Base-by-base conservation (phyloP, 2,113 vertebrate genomes). In the Amblyopsis rosae region DNA sequence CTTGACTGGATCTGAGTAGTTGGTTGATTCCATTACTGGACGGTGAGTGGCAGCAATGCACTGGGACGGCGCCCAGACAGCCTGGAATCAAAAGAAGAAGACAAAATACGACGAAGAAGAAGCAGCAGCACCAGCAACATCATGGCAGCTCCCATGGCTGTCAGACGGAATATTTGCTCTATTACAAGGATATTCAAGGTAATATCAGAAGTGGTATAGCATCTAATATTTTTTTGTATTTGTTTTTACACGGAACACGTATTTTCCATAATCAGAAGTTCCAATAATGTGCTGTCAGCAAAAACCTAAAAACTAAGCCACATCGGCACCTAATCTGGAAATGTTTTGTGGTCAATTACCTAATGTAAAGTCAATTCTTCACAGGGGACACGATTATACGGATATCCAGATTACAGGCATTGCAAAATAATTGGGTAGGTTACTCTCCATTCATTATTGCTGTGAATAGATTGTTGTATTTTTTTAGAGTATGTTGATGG, bases 111-210 rank as follows among this genome's bases (percentile, higher is more conserved):
- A 3, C 26, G 26, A 26, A 26, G 26, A 26, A 26, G 26, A 26
- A 26, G 26, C 26, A 26, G 26, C 26, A 26, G 19, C 19, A 19
- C 2, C 26, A 26, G 26, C 26, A 26, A 17, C 76, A 87, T 81
- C 76, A 92, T 93, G 92, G 90, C 91, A 3, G 81, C 89, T 8
- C 62, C 73, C 87, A 17, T 88, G 59, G 19, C 33, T 7, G 11
- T 71, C 49, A 65, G 69, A 6, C 69, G 80, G 62, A 61, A 76
- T 6, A 16, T 81, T 10, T 65, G 64, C 35, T 75, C 85, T n/a
- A 35, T 90, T 49, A 65, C 78, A 72, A 89, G 87, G 75, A 81
- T 88, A 67, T 46, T 82, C 1, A 61, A 51, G 1, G 59, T 69
- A 51, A 17, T 73, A 48, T 68, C 86, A 9, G 32, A 66, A 48